These are phyloP conservation scores for Pachymerium ferrugineum DNA, from an alignment of 2,888 invertebrate species.

Conservation along the genomic window DNA sequence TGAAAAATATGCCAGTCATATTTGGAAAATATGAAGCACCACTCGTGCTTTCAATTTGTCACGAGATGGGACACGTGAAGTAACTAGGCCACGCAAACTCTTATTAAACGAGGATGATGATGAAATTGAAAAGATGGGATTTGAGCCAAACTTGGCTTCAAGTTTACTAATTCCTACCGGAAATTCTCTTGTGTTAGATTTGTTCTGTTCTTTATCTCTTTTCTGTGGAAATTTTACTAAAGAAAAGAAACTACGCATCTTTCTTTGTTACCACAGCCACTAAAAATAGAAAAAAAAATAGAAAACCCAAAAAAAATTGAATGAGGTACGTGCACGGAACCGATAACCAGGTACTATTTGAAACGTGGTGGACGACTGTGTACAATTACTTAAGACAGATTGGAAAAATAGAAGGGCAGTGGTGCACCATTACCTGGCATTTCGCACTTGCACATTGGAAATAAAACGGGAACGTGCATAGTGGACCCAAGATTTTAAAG, in stretches of 20 bases:
- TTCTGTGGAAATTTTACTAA: no score
- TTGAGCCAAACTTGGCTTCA: neutral
- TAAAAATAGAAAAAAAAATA: neutral
- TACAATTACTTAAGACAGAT: conserved; percentile 21
- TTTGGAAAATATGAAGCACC: neutral
- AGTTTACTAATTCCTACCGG: neutral
- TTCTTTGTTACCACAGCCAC: no score
- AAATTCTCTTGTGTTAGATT: neutral
- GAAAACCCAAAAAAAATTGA: neutral
- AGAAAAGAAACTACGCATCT: no score
- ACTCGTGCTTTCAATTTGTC: neutral
- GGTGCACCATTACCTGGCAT: neutral
- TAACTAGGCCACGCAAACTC: conserved; percentile 9
- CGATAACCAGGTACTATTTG: conserved; percentile 11
- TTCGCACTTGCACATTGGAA: conserved; percentile 21
- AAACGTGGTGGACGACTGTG: conserved; percentile 18
- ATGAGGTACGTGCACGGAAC: conserved; percentile 10
- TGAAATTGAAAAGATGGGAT: conserved; percentile 18
- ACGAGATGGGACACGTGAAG: conserved; percentile 9
- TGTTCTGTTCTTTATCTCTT: no score
- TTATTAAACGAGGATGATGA: neutral
- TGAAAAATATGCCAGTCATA: conserved; percentile 18
- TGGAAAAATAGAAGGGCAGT: conserved; percentile 14
- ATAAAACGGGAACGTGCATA: conserved; percentile 14
- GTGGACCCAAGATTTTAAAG: conserved; percentile 21